Evolutionary conservation across 2,888 invertebrate species (phyloP), one percentile per base, ranked within the genome.

Genomic region (Torymus auratus): DNA sequence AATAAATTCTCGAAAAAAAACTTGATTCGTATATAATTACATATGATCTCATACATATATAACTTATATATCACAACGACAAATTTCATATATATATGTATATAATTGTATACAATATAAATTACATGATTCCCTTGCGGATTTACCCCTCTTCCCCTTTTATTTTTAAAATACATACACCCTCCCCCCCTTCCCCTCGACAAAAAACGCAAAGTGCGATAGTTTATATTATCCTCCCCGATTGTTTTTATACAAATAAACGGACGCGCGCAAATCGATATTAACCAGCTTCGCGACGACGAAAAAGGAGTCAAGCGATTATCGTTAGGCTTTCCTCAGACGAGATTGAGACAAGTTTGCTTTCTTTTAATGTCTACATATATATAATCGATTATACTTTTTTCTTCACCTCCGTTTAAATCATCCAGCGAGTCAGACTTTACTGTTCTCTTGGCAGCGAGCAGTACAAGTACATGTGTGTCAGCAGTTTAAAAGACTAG

Each of bases 401-500:
- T 41, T 41, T 41, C 41, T 41, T 7, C 41, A 41, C 7, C 5
- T 41, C 41, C 7, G 41, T 41, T 41, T 41, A 41, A 41, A 41
- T 67, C 67, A 41, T 55, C 55, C 74, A 69, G 74, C 14, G 52
- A 82, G 55, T 79, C 82, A 82, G 82, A 82, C 74, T 78, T 77
- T 80, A 62, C 76, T 82, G 75, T 80, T 84, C 80, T 83, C 84
- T 84, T 83, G 84, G 86, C 85, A 86, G 86, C 85, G 86, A 85
- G 84, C 85, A 75, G 85, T 86, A 86, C 83, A 78, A 78, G 78
- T 85, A 86, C 85, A 73, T 84, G 84, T 84, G 83, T 83, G 85
- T 83, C 86, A 87, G 86, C 84, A 87, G 88, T 89, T 41, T 87
- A 86, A 88, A 88, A 86, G 88, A 88, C 87, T 88, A 88, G 87